Evolutionary conservation across 2,113 vertebrate species (phyloP), one percentile per base, ranked within the genome.

Genomic region (Tyrannus savana): DNA sequence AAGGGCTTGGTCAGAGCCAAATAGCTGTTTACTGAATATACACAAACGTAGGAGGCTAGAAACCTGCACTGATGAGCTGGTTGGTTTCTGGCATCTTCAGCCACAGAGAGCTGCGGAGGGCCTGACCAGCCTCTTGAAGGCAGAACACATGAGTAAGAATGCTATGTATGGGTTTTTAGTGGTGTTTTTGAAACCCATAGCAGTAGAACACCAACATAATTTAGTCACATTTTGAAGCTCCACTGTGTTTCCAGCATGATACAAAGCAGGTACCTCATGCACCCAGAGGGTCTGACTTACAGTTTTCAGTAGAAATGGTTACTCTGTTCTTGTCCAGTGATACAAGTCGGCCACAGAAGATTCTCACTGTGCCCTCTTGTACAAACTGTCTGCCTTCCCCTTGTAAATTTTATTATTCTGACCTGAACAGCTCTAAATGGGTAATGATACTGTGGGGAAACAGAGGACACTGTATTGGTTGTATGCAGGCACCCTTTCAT

Each of bases 61-160:
- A 95, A 89, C 59, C 86, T 78, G 73, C 44, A 27, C 60, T 4
- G 6, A 67, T 88, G 88, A 67, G 91, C 63, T 62, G 41, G 28
- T 23, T 93, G 92, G 73, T 90, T 96, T 93, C 95, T 92, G 93
- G 84, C 63, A 80, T 37, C 39, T 94, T 78, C 62, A 82, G 49
- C 64, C 92, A 44, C 52, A 80, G 39, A 56, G 31, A 60, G 23
- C 18, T 59, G 52, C 5, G 15, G 35, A 77, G 49, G 58, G 41
- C 37, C 59, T 2, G 7, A 80, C 37, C 2, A 3, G 62, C 42
- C 2, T 0, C 85, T 83, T 81, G 89, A 56, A 90, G 59, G 72
- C 56, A 84, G 55, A 86, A 30, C 67, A 44, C 6, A 28, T 74
- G 68, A 91, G 22, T 84, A 89, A 93, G 59, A 92, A 62, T 89